phyloP scores from a whole-genome alignment of 2,888 invertebrate species.

The Trisateles emortualis region DNA sequence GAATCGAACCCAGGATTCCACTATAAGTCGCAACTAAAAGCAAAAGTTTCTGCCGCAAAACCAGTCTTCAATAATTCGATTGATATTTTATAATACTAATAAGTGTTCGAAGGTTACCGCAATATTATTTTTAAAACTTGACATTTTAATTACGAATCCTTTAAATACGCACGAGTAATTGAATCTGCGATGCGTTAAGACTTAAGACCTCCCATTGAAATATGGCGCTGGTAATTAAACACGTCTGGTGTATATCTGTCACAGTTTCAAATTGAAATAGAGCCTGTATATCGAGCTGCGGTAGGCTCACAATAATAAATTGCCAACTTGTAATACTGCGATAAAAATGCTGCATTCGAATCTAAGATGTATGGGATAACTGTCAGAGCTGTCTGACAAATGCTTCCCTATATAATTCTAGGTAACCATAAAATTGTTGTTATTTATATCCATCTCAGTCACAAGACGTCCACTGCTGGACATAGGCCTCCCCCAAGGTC shows the following conservation, averaged over 20 bases:
- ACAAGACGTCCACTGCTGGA: no score
- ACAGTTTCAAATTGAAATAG: conserved; percentile 46
- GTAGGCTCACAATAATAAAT: conserved; percentile 33
- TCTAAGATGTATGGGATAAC: conserved; percentile 28
- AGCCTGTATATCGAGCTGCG: conserved; percentile 41
- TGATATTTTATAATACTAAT: no score
- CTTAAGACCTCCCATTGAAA: conserved; percentile 42
- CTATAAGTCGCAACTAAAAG: no score
- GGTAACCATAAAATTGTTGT: conserved; percentile 2
- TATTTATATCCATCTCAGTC: no score
- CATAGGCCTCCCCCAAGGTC: no score
- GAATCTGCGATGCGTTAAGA: conserved; percentile 53
- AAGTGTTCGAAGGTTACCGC: conserved; percentile 16
- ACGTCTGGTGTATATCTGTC: conserved; percentile 39
- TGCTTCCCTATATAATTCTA: conserved; percentile 27
- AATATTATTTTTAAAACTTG: conserved; percentile 43
- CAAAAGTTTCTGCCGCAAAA: no score
- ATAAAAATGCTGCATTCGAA: conserved; percentile 38
- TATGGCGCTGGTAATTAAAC: conserved; percentile 50
- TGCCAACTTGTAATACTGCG: conserved; percentile 22
- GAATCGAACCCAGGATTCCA: no score
- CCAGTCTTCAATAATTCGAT: no score
- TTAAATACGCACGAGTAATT: conserved; percentile 52
- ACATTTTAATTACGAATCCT: conserved; percentile 53
- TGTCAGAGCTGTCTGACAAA: conserved; percentile 28